Evolutionary conservation across 2,888 invertebrate species (phyloP).

Genomic region (Plebejus argus): DNA sequence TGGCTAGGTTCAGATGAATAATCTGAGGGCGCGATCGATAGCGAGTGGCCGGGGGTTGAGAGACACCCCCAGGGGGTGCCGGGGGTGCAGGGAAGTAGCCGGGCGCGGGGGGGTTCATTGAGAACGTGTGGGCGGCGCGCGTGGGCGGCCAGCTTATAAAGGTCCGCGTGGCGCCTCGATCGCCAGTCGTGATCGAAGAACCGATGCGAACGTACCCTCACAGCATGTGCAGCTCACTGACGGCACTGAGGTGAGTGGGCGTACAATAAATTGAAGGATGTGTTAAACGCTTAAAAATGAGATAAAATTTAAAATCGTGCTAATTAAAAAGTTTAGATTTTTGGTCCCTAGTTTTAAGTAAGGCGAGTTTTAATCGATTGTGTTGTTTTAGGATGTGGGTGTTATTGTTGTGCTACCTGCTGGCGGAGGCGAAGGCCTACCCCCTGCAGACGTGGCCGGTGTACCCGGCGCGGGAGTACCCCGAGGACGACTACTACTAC

Average conservation of each 20-base stretch:
- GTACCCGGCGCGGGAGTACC: conserved; percentile 75
- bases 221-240: conserved; percentile 64
- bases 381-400: conserved; percentile 64
- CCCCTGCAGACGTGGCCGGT: conserved; percentile 71
- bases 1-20: conserved; percentile 70
- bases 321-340: neutral
- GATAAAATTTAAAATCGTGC: conserved; percentile 10
- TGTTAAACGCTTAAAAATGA: neutral
- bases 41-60: conserved; percentile 54
- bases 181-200: conserved; percentile 65
- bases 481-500: conserved; percentile 80
- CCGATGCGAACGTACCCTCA: conserved; percentile 55
- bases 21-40: conserved; percentile 76
- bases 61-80: conserved; percentile 46
- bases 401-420: conserved; percentile 73
- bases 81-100: conserved; percentile 41
- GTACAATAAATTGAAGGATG: conserved; percentile 33
- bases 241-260: conserved; percentile 62
- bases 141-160: conserved; percentile 77
- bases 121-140: conserved; percentile 84
- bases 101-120: conserved; percentile 78
- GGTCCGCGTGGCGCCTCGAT: conserved; percentile 61
- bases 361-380: conserved; percentile 22
- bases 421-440: conserved; percentile 69
- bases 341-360: neutral